Conservation (phyloP, 2,888 invertebrate species). For the Apodemia mormo region DNA sequence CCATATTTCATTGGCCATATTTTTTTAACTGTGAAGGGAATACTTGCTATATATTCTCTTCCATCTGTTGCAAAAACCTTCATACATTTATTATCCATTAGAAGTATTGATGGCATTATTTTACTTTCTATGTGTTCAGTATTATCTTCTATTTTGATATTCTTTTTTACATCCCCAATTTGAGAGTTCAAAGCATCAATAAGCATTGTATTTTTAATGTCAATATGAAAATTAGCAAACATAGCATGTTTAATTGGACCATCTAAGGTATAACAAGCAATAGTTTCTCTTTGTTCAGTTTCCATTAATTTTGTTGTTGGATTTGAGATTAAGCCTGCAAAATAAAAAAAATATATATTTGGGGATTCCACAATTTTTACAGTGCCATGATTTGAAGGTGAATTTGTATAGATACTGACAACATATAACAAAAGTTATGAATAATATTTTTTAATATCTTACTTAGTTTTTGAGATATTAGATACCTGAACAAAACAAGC, state of each 20-base stretch:
- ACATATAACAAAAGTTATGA: too few relatives aligned
- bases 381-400: too few relatives aligned
- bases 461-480: too few relatives aligned
- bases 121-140: conserved; percentile 76
- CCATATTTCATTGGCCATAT: conserved; percentile 94
- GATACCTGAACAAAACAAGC: too few relatives aligned
- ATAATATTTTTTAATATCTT: too few relatives aligned
- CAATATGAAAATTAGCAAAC: conserved; percentile 84
- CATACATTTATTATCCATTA: conserved; percentile 88
- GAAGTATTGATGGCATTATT: conserved; percentile 85
- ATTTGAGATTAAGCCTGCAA: conserved; percentile 73
- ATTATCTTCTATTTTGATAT: conserved; percentile 73
- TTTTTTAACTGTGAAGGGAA: conserved; percentile 90
- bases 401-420: too few relatives aligned
- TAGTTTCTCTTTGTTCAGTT: conserved; percentile 78
- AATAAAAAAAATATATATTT: not conserved
- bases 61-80: conserved; percentile 90
- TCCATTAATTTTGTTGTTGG: conserved; percentile 73
- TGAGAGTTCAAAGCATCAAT: conserved; percentile 76
- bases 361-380: too few relatives aligned
- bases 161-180: conserved; percentile 73
- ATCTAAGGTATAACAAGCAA: conserved; percentile 90
- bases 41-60: conserved; percentile 90
- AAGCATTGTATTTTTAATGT: conserved; percentile 78
- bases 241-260: conserved; percentile 91